phyloP scores from a whole-genome alignment of 2,113 vertebrate species.

The Craseonycteris thonglongyai region DNA sequence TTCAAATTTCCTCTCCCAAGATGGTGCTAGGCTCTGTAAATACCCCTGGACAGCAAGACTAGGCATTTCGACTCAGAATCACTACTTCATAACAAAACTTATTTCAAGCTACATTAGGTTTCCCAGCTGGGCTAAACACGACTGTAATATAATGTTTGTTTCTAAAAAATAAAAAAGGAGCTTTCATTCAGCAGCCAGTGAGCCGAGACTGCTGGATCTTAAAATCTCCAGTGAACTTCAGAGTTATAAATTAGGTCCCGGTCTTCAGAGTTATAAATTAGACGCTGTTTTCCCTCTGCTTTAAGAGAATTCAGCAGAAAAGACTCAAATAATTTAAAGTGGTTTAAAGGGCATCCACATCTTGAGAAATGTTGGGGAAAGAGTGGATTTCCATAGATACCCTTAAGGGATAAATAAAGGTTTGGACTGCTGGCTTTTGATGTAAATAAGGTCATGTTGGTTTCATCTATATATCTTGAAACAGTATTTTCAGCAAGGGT shows the following conservation, averaged over 20 bases:
- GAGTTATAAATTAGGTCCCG: slow-evolving; percentile 28
- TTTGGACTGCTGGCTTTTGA: not conserved
- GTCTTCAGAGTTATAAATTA: slow-evolving; percentile 40
- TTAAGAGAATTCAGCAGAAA: not conserved
- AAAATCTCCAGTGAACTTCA: slow-evolving; percentile 44
- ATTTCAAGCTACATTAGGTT: slow-evolving; percentile 84
- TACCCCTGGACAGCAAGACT: slow-evolving; percentile 52
- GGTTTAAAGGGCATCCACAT: not conserved
- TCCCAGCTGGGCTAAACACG: slow-evolving; percentile 68
- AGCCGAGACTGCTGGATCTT: slow-evolving; percentile 62
- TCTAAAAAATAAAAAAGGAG: slow-evolving; percentile 53
- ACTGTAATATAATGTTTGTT: slow-evolving; percentile 72
- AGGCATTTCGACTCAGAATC: slow-evolving; percentile 65
- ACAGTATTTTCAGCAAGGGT: not conserved
- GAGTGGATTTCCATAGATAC: not conserved
- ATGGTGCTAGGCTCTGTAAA: slow-evolving; percentile 63
- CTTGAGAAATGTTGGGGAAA: slow-evolving; percentile 18
- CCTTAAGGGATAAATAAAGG: not conserved
- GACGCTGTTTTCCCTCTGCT: not conserved
- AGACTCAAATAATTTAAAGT: not conserved
- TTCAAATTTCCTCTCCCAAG: slow-evolving; percentile 71
- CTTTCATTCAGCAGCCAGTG: slow-evolving; percentile 55
- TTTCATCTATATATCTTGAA: not conserved
- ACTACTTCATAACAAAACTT: slow-evolving; percentile 81
- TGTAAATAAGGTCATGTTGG: not conserved